A percentile compares a stretch with the other conserved stretches of the same genome.
Conservation (phyloP, 2,888 invertebrate genomes). For the Sclerodermus sp. region DNA sequence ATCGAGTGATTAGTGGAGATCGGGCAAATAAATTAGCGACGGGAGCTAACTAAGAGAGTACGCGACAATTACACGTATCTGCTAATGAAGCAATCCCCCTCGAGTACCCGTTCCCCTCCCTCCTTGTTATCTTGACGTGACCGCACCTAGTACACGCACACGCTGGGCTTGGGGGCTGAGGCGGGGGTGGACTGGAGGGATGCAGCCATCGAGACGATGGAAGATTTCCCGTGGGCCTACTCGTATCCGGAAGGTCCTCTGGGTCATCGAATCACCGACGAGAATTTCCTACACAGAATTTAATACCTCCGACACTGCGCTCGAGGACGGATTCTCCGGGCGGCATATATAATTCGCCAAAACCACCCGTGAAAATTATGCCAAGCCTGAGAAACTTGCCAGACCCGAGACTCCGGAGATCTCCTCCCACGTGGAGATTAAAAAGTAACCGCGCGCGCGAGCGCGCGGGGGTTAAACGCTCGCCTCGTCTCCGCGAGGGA, state of each 20-base stretch:
- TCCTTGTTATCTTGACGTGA: constrained; percentile 28
- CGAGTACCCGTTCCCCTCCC: constrained; percentile 17
- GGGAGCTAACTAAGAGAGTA: neutral
- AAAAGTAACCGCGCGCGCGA: too few species aligned
- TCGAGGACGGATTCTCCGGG: too few species aligned
- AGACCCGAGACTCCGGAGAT: too few species aligned
- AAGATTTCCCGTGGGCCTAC: constrained; percentile 34
- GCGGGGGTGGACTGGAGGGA: neutral
- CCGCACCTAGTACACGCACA: neutral
- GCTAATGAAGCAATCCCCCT: constrained; percentile 36
- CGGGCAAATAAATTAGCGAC: too few species aligned
- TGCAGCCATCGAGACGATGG: constrained; percentile 28
- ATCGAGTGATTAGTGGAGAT: too few species aligned
- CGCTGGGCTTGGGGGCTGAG: too few species aligned
- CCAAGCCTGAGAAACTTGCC: too few species aligned
- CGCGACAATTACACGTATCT: constrained; percentile 26
- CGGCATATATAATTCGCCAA: too few species aligned
- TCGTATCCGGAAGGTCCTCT: constrained; percentile 13
- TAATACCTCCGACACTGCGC: constrained; percentile 16
- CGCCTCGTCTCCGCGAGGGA: too few species aligned
- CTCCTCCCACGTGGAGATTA: too few species aligned
- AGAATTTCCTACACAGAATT: constrained; percentile 27
- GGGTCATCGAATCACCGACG: constrained; percentile 11
- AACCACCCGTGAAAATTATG: too few species aligned
- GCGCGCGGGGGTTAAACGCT: too few species aligned